Evolutionary conservation across 2,113 vertebrate genomes (phyloP), one percentile per base, ranked within the genome.

Genomic region (Chionis minor): DNA sequence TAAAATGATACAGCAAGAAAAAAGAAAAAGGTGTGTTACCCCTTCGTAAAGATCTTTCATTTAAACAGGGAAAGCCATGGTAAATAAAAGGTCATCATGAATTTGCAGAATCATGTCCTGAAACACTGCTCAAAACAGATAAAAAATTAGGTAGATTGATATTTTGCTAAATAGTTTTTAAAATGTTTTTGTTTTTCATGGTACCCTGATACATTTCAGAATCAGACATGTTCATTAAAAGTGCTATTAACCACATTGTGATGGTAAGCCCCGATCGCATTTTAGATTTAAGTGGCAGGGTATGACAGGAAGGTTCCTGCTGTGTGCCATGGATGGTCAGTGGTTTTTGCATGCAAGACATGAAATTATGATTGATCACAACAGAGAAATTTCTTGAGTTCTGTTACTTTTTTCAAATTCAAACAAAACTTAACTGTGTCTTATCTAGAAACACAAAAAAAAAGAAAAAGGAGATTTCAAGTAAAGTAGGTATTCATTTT

Each of bases 11-110:
- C 45, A 42, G 51, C 4, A 6, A 26, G 42, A 58, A 10, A 33
- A 54, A 35, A n/a, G 38, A 44, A 30, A 15, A 12, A 0, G 0
- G 3, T 40, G 0, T 21, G 24, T 58, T 72, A 58, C 9, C 7
- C 19, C 23, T 52, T 75, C 7, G 4, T 80, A 45, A 49, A 54
- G 78, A 32, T 8, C 13, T 78, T 85, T 75, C 10, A 11, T 67
- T 56, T 62, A 62, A 81, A 42, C 6, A 12, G 10, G 59, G 23
- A 66, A 17, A 26, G 30, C 30, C 12, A 5, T 23, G 44, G 44
- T 63, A 72, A 78, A 51, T 67, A 67, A 32, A 42, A 49, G 26
- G n/a, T 73, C 72, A 73, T 32, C 8, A 19, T 42, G 35, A 58
- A 35, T 84, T 54, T 70, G 26, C 62, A 63, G 62, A 35, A 20